Base-by-base conservation (phyloP, 2,888 invertebrate genomes). In the Dusona sp. region DNA sequence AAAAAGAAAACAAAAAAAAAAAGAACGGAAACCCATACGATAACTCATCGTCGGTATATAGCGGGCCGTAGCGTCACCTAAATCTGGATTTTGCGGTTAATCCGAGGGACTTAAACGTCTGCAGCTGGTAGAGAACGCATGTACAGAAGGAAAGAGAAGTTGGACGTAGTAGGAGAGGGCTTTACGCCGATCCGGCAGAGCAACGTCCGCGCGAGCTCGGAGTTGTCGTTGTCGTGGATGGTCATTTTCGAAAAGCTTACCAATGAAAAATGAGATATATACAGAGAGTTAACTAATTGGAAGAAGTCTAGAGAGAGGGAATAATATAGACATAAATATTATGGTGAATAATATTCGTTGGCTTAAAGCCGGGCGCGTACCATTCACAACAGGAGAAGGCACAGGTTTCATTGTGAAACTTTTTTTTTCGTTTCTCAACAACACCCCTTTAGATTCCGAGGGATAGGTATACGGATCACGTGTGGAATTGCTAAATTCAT, bases 281-380 rank as follows among this genome's bases (percentile, higher is more conserved):
- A 51, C 33, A 73, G 29, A 38, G 78, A 85, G 82, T 79, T 67
- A 64, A 74, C 85, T 83, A 83, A 85, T 85, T 85, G 82, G 82
- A 61, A 42, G 81, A 57, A 73, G 74, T 78, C 67, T 77, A 83
- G 67, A 80, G 83, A 67, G 79, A 84, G 67, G 79, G 86, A 78
- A 86, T 88, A 88, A 88, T 88, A 88, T 88, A 88, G 88, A 86
- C 88, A 88, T 88, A 88, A 88, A 88, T 88, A 86, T 85, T 86
- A 42, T 38, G 83, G 72, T 82, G 83, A 78, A 83, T 79, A 88
- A 88, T 85, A 88, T 88, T 81, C 70, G 86, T 78, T 86, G 83
- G 87, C 83, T 88, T 85, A 84, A 74, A 68, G 51, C 80, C 42
- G 57, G 22, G 77, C 36, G 29, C 61, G 19, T 45, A 61, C 22